Percentiles rank a stretch among this genome's conserved stretches.
Evolutionary conservation across 2,113 vertebrate species (phyloP).

Genomic region (Thryonomys swinderianus): DNA sequence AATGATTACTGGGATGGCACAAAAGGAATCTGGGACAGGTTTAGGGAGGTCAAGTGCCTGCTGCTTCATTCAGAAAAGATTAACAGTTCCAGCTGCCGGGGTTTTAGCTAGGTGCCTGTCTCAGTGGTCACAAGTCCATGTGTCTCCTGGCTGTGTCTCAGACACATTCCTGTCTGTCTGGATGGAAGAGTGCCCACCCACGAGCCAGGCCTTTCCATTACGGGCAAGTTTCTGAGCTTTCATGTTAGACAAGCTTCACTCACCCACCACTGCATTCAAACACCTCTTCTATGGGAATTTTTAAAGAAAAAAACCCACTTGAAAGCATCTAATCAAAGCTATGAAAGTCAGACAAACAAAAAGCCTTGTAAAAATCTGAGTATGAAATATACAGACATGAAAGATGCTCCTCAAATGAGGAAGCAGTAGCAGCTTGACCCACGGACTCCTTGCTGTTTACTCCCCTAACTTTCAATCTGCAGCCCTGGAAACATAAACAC

Average conservation of each 20-base stretch:
- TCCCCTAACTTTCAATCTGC: constrained; percentile 45
- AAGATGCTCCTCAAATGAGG: not conserved
- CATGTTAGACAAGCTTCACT: constrained; percentile 45
- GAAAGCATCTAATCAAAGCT: constrained; percentile 28
- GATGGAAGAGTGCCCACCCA: constrained; percentile 64
- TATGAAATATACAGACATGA: not conserved
- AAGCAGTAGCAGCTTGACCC: not conserved
- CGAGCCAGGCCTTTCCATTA: constrained; percentile 64
- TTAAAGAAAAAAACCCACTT: constrained; percentile 29
- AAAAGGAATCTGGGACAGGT: constrained; percentile 11
- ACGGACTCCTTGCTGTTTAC: constrained; percentile 20
- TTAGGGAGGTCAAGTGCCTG: not conserved
- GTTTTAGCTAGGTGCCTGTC: not conserved
- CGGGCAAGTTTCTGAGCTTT: constrained; percentile 20
- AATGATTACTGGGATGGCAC: not conserved
- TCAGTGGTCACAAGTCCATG: constrained; percentile 22
- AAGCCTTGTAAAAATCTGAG: not conserved
- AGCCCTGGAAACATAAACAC: constrained; percentile 66
- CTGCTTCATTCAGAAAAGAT: not conserved
- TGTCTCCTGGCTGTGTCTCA: constrained; percentile 45
- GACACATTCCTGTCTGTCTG: constrained; percentile 56
- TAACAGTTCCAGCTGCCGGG: not conserved
- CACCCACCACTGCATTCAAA: constrained; percentile 59
- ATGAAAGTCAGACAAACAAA: not conserved
- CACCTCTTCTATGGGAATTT: constrained; percentile 39